Conservation (phyloP, 2,888 invertebrate genomes). For the Epistrophe grossulariae region DNA sequence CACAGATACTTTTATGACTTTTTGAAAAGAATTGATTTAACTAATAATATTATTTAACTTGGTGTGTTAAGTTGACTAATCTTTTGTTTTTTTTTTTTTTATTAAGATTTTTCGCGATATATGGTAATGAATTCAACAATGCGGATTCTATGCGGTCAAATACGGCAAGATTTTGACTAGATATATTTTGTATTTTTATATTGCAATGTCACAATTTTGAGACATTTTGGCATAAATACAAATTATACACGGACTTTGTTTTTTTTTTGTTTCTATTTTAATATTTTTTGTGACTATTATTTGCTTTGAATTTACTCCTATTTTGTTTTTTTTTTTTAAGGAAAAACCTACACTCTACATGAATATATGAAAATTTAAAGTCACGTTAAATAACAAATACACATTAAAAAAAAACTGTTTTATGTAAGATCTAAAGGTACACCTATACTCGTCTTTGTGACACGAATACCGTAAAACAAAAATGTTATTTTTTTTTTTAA, state of each 20-base stretch:
- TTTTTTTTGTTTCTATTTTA: conserved; percentile 25
- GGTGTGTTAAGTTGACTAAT: background rate
- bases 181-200: conserved; percentile 56
- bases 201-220: conserved; percentile 40
- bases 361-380: conserved; percentile 55
- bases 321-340: conserved; percentile 36
- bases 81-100: background rate
- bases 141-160: conserved; percentile 69
- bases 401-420: conserved; percentile 35
- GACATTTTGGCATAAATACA: conserved; percentile 46
- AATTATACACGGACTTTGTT: conserved; percentile 49
- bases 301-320: conserved; percentile 43
- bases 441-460: conserved; percentile 59
- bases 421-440: conserved; percentile 32
- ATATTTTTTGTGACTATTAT: conserved; percentile 42
- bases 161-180: conserved; percentile 77
- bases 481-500: conserved; percentile 33
- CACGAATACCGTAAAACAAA: conserved; percentile 65
- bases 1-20: conserved; percentile 66
- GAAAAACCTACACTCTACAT: conserved; percentile 53
- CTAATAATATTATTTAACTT: background rate
- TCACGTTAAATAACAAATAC: conserved; percentile 52
- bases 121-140: conserved; percentile 33
- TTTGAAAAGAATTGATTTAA: conserved; percentile 24
- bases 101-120: background rate